Conservation (phyloP, 2,113 vertebrate species). For the Paramormyrops kingsleyae region DNA sequence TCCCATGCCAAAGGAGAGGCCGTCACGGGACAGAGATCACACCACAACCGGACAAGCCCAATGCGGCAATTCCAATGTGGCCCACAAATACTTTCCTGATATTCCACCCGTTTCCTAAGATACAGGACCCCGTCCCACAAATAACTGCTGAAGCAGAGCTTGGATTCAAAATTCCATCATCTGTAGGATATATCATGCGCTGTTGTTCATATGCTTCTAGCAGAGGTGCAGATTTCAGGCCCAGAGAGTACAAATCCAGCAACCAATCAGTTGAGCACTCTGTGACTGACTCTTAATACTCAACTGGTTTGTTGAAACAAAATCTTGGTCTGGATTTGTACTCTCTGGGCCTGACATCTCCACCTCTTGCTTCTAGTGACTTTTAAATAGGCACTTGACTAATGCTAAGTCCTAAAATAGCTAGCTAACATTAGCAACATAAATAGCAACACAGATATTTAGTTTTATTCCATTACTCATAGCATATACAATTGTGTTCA, state of each 20-base stretch:
- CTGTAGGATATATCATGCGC: neutral
- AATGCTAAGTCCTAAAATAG: neutral
- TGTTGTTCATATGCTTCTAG: neutral
- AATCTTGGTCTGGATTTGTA: no score
- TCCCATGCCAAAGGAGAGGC: neutral
- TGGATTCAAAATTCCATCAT: neutral
- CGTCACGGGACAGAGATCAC: neutral
- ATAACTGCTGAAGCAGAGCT: neutral
- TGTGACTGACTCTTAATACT: no score
- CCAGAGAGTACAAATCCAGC: no score
- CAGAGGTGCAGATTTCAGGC: no score
- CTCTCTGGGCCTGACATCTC: no score
- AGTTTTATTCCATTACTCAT: neutral
- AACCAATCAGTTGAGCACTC: no score
- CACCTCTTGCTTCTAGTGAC: neutral
- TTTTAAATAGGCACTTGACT: neutral
- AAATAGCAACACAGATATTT: neutral
- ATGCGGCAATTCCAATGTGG: neutral
- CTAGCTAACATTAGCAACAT: neutral
- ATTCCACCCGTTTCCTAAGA: neutral
- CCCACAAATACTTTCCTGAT: neutral
- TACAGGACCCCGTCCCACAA: neutral
- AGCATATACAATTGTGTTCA: neutral
- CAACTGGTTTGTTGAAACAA: no score
- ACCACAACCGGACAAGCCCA: neutral